A percentile compares a stretch with the other conserved stretches of the same genome.
Conservation (phyloP, 2,888 invertebrate genomes). For the Adineta ricciae region DNA sequence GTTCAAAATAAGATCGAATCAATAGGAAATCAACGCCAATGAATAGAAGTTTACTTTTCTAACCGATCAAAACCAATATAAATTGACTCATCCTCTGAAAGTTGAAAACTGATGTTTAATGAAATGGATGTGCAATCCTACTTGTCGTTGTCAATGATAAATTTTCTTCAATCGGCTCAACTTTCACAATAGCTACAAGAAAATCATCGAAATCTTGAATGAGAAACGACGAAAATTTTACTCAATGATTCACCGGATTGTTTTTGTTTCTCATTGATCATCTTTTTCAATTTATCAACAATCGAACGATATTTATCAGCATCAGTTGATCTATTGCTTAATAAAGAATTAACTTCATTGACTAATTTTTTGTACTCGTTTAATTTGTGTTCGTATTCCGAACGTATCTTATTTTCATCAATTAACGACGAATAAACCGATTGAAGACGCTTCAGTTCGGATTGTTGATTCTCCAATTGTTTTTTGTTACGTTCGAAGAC, state of each 20-base stretch:
- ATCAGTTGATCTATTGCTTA: neutral
- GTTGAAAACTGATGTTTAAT: neutral
- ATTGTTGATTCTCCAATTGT: neutral
- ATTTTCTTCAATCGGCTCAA: neutral
- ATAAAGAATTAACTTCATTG: neutral
- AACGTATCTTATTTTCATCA: neutral
- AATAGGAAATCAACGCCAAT: neutral
- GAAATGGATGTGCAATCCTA: no score
- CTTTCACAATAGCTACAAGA: neutral
- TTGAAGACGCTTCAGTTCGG: neutral
- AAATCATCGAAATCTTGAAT: neutral
- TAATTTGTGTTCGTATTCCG: neutral
- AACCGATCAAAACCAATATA: neutral
- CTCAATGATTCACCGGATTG: neutral
- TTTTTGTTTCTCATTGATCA: neutral
- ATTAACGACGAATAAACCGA: neutral
- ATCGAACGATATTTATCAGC: neutral
- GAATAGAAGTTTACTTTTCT: neutral
- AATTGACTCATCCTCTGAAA: neutral
- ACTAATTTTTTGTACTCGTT: neutral
- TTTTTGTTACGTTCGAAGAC: neutral
- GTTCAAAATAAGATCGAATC: neutral
- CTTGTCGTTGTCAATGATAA: neutral
- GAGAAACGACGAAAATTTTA: neutral
- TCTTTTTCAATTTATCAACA: neutral